Evolutionary conservation across 2,888 invertebrate species (phyloP), one percentile per base, ranked within the genome.

Genomic region (Rhagophthalmus giganteus): DNA sequence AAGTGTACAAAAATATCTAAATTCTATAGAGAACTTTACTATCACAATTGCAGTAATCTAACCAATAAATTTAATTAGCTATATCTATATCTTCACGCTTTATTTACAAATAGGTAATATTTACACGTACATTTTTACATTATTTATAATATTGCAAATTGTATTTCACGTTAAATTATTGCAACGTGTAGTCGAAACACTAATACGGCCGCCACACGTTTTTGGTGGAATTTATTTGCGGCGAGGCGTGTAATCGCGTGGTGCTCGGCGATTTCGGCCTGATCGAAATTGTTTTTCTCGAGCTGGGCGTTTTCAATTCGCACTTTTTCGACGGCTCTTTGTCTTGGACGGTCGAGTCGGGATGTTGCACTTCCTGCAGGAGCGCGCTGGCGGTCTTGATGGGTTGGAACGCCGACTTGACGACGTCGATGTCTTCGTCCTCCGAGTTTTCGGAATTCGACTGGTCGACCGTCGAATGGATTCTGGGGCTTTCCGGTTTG

Each of bases 131-230:
- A 20, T 39, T 30, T 45, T 11, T 45, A 45, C 37, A 45, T 7
- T 28, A 24, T n/a, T n/a, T n/a, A n/a, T n/a, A 27, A 12, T 27
- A 8, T 37, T n/a, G 12, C 25, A 11, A 34, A 34, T 20, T 34
- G 31, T 16, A 12, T 31, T 16, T 16, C 8, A 20, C 20, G 24
- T 31, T 20, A 32, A 25, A 31, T 33, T 47, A 47, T 47, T 47
- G 47, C 47, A 39, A 42, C 50, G n/a, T n/a, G n/a, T n/a, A n/a
- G n/a, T n/a, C n/a, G 27, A 34, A 26, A 35, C 11, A 50, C 50
- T 79, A 87, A 78, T 87, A 87, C 46, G 87, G 87, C 65, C 87
- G 76, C 87, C 87, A 87, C 20, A 87, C 87, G 8, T 82, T 81
- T 76, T 87, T 87, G 47, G 83, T 80, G 33, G 79, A 75, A 15